phyloP scores from a whole-genome alignment of 1,140 invertebrate species.

The Drosophila santomea region DNA sequence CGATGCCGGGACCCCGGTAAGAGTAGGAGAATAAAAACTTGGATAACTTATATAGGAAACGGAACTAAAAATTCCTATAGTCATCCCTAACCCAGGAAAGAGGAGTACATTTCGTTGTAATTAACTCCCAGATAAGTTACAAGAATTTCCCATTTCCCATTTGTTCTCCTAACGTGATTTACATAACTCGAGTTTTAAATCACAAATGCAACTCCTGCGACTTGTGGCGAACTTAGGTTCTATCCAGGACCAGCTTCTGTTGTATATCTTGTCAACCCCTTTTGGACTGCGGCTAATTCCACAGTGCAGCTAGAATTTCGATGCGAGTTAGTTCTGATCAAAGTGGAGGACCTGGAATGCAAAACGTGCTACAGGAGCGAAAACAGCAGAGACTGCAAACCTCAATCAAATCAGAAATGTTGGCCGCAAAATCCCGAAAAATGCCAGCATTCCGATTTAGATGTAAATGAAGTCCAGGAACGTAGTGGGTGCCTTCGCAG shows the following conservation, averaged over 20 bases:
- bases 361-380: not conserved
- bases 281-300: not conserved
- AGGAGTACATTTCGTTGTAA: not conserved
- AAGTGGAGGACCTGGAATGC: not conserved
- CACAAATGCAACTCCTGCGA: not conserved
- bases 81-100: not conserved
- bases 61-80: not conserved
- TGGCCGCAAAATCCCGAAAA: not conserved
- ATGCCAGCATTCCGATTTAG: not conserved
- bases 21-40: not conserved
- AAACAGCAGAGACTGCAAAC: not conserved
- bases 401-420: not conserved
- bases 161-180: not conserved
- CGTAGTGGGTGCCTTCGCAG: too few relatives aligned
- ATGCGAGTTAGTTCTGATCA: not conserved
- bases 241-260: not conserved
- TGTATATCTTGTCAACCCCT: not conserved
- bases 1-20: conserved; percentile 6
- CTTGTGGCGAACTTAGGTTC: not conserved
- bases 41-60: not conserved
- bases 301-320: not conserved
- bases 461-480: not conserved
- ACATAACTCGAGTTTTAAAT: not conserved
- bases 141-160: too few relatives aligned
- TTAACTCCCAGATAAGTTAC: not conserved